Conservation (phyloP, 35 echinoderm and acorn worm species). For the Lytechinus pictus region DNA sequence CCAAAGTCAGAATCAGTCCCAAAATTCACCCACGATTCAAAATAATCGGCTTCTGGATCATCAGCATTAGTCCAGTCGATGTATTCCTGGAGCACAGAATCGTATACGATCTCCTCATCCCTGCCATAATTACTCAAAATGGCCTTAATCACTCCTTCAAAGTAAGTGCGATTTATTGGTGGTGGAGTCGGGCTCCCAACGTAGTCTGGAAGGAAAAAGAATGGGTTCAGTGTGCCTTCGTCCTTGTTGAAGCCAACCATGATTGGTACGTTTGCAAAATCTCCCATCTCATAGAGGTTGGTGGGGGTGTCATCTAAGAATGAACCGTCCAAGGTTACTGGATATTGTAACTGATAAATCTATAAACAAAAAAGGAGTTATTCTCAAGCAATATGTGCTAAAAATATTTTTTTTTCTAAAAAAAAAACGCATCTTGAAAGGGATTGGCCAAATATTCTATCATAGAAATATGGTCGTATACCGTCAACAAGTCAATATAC, state of each 20-base stretch:
- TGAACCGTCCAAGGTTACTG: slow-evolving; percentile 61
- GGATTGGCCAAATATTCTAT: not conserved
- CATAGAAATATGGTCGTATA: not conserved
- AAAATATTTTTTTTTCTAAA: not conserved
- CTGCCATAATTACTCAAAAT: slow-evolving; percentile 48
- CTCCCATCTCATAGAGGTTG: slow-evolving; percentile 60
- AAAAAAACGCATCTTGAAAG: not conserved
- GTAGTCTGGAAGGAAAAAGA: slow-evolving; percentile 33
- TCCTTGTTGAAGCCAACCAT: slow-evolving; percentile 72
- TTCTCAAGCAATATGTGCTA: not conserved
- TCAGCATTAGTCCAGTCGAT: slow-evolving; percentile 63
- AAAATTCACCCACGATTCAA: slow-evolving; percentile 52
- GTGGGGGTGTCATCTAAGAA: slow-evolving; percentile 63
- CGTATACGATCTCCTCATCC: slow-evolving; percentile 21
- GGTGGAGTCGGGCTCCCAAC: not conserved
- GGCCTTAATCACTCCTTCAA: not conserved
- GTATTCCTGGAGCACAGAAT: slow-evolving; percentile 64
- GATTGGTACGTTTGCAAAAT: slow-evolving; percentile 59
- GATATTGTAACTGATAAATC: slow-evolving; percentile 43
- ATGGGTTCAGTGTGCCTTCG: slow-evolving; percentile 65
- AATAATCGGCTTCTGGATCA: slow-evolving; percentile 54
- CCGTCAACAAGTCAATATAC: too few relatives aligned
- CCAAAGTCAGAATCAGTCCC: slow-evolving; percentile 55
- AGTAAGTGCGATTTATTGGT: not conserved
- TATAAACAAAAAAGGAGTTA: slow-evolving; percentile 6